phyloP scores from a whole-genome alignment of 2,113 vertebrate species.

The Istiophorus platypterus region DNA sequence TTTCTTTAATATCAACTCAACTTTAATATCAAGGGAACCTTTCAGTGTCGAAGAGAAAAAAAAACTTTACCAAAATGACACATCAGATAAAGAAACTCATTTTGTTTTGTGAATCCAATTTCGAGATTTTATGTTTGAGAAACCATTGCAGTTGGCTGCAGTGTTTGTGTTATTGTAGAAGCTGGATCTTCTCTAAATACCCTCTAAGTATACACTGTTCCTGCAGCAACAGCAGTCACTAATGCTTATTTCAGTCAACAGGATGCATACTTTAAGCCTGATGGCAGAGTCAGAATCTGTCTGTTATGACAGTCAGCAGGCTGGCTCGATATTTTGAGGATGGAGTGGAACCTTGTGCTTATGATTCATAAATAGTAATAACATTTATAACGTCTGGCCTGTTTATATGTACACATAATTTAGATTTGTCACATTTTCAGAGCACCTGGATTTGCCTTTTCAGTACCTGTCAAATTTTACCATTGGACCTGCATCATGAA shows the following conservation, averaged over 20 bases:
- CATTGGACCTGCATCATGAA: not conserved
- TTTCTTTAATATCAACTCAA: not conserved
- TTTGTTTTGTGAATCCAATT: not conserved
- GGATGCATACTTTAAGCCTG: conserved; percentile 46
- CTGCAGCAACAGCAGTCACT: conserved; percentile 67
- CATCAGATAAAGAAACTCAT: not conserved
- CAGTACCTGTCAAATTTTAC: not conserved
- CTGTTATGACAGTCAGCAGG: conserved; percentile 37
- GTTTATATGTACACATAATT: conserved; percentile 18
- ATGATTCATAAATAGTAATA: conserved; percentile 45
- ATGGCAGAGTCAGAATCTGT: conserved; percentile 38
- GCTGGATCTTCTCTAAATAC: conserved; percentile 58
- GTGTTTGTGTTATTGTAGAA: conserved; percentile 65
- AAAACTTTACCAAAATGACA: conserved; percentile 1
- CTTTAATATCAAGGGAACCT: not conserved
- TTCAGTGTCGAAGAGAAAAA: not conserved
- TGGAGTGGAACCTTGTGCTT: conserved; percentile 38
- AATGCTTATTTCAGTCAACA: conserved; percentile 69
- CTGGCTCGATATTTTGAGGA: conserved; percentile 52
- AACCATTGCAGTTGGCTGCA: conserved; percentile 24
- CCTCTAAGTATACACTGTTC: conserved; percentile 58
- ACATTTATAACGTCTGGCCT: conserved; percentile 28
- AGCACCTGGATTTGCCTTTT: not conserved
- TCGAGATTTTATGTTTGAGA: not conserved
- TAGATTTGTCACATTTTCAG: conserved; percentile 5